Evolutionary conservation across 2,797 vertebrate genomes (phyloP).

Genomic region (Lerista edwardsae): DNA sequence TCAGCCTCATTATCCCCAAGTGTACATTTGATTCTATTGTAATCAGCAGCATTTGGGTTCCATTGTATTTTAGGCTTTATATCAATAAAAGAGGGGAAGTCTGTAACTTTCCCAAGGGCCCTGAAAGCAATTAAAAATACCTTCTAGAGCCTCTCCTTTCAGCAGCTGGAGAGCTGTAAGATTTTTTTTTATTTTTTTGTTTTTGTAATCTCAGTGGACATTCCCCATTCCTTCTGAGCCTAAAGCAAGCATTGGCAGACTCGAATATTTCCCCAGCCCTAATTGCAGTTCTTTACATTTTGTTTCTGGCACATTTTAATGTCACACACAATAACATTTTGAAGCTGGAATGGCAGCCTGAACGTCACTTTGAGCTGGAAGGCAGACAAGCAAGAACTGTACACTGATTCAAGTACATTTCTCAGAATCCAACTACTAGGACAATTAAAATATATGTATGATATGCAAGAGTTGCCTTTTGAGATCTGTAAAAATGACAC

Average conservation of each 20-base stretch:
- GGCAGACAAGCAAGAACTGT: conserved; percentile 12
- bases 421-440: not conserved
- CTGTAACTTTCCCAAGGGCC: not conserved
- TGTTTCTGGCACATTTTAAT: conserved; percentile 29
- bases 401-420: conserved; percentile 13
- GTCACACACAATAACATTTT: conserved; percentile 18
- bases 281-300: conserved; percentile 16
- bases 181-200: not conserved
- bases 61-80: not conserved
- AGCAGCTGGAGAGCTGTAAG: not conserved
- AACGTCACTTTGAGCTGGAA: conserved; percentile 12
- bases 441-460: not conserved
- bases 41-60: not conserved
- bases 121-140: conserved; percentile 30
- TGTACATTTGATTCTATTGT: not conserved
- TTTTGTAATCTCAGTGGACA: conserved; percentile 2
- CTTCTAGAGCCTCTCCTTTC: conserved; percentile 3
- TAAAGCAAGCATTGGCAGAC: not conserved
- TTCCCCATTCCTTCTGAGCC: not conserved
- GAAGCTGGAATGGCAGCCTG: conserved; percentile 25
- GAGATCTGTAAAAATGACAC: not conserved
- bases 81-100: not conserved
- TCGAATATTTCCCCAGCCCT: conserved; percentile 1
- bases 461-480: not conserved
- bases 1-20: not conserved